Evolutionary conservation across 2,113 vertebrate genomes (phyloP).

Genomic region (Turnix velox): DNA sequence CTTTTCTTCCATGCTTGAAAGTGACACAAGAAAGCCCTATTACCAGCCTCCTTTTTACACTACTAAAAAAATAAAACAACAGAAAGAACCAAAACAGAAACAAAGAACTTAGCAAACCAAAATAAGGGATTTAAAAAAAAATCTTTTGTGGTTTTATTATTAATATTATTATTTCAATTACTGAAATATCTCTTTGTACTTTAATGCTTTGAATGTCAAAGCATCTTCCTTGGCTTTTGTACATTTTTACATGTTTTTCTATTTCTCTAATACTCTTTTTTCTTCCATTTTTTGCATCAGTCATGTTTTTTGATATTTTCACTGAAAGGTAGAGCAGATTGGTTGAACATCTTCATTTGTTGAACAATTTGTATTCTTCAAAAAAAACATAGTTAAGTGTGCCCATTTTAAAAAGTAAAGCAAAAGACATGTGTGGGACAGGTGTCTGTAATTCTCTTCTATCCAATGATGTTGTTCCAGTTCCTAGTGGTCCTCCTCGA

Average conservation of each 20-base stretch:
- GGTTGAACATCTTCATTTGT: conserved; percentile 74
- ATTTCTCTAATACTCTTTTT: conserved; percentile 92
- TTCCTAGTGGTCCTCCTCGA: conserved; percentile 99
- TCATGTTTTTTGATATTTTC: conserved; percentile 96
- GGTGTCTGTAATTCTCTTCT: conserved; percentile 91
- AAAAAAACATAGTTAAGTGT: conserved; percentile 77
- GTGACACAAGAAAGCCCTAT: conserved; percentile 65
- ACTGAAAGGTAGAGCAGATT: conserved; percentile 78
- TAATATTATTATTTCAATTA: conserved; percentile 70
- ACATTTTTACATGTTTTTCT: conserved; percentile 88
- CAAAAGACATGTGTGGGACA: conserved; percentile 72
- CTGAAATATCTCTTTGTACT: conserved; percentile 75
- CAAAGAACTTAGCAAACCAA: conserved; percentile 23
- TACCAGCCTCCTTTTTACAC: conserved; percentile 67
- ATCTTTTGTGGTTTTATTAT: conserved; percentile 57
- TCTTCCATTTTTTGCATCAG: conserved; percentile 94
- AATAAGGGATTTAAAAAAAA: background rate
- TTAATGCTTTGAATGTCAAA: conserved; percentile 91
- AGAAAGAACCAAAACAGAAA: background rate
- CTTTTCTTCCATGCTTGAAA: conserved; percentile 64
- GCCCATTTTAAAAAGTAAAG: conserved; percentile 59
- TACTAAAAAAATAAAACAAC: conserved; percentile 22
- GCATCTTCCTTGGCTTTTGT: conserved; percentile 96
- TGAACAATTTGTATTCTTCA: conserved; percentile 78
- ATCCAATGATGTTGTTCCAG: conserved; percentile 98